phyloP scores from a whole-genome alignment of 2,113 vertebrate genomes.

The Mobula hypostoma region DNA sequence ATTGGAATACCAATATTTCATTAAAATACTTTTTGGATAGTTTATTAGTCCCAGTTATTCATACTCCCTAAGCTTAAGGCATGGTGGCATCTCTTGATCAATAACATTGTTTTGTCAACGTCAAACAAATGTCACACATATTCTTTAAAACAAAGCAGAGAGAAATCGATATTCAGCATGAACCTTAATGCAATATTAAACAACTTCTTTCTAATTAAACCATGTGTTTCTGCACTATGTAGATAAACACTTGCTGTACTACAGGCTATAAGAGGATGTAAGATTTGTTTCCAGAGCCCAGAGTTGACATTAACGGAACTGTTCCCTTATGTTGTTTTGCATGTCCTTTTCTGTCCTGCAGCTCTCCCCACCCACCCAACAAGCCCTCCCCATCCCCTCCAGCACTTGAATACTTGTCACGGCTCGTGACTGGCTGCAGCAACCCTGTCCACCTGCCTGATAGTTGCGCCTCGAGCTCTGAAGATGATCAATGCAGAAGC shows the following conservation, averaged over 20 bases:
- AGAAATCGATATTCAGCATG: slow-evolving; percentile 25
- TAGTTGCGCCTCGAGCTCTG: neutral
- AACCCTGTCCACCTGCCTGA: neutral
- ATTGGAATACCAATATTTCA: neutral
- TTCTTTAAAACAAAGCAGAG: slow-evolving; percentile 20
- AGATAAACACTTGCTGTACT: slow-evolving; percentile 26
- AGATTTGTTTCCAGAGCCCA: slow-evolving; percentile 14
- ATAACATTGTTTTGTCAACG: slow-evolving; percentile 27
- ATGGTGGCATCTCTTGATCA: slow-evolving; percentile 17
- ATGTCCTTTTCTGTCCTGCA: neutral
- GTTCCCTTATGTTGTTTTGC: neutral
- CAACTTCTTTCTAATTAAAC: slow-evolving; percentile 26
- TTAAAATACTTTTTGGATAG: slow-evolving; percentile 21
- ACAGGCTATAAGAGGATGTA: slow-evolving; percentile 19
- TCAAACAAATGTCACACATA: slow-evolving; percentile 27
- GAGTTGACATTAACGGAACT: neutral
- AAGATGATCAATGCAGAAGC: neutral
- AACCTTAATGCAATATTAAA: slow-evolving; percentile 31
- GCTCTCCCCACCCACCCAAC: neutral
- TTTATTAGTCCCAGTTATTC: slow-evolving; percentile 14
- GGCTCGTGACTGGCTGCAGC: neutral
- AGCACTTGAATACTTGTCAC: neutral
- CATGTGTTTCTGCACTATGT: slow-evolving; percentile 13
- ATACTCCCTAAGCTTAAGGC: slow-evolving; percentile 10
- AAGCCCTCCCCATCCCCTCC: neutral